Conservation (phyloP, 2,888 invertebrate genomes). For the Drosophila siamana region DNA sequence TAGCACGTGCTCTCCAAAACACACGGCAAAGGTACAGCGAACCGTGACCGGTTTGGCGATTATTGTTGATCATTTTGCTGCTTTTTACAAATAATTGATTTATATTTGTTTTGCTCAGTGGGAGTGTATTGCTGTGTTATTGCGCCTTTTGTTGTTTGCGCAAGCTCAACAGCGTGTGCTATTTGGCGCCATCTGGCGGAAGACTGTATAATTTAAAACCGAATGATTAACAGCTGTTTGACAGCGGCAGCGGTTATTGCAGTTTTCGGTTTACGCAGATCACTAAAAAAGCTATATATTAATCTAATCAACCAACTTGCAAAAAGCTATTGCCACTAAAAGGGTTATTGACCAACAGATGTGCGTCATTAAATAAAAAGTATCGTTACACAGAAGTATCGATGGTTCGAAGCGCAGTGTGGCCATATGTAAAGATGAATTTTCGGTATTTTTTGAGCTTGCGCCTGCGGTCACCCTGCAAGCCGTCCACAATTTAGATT, state of each 20-base stretch:
- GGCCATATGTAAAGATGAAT: not conserved
- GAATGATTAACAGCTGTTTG: slow-evolving; percentile 7
- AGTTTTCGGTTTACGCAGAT: too few relatives aligned
- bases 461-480: not conserved
- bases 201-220: not conserved
- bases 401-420: slow-evolving; percentile 7
- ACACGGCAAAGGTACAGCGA: slow-evolving; percentile 24
- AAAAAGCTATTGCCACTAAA: too few relatives aligned
- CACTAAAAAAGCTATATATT: too few relatives aligned
- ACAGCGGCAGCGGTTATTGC: not conserved
- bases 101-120: not conserved
- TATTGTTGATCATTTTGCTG: slow-evolving; percentile 12
- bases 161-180: not conserved
- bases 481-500: slow-evolving; percentile 34
- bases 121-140: slow-evolving; percentile 1
- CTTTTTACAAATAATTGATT: slow-evolving; percentile 11
- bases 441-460: not conserved
- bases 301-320: too few relatives aligned
- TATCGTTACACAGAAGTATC: slow-evolving; percentile 5
- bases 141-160: slow-evolving; percentile 14
- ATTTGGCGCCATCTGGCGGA: slow-evolving; percentile 34
- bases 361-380: too few relatives aligned
- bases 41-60: slow-evolving; percentile 38
- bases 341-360: too few relatives aligned
- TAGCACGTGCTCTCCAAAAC: slow-evolving; percentile 21